Conservation (phyloP, 2,888 invertebrate genomes). For the Tinea semifulvella region DNA sequence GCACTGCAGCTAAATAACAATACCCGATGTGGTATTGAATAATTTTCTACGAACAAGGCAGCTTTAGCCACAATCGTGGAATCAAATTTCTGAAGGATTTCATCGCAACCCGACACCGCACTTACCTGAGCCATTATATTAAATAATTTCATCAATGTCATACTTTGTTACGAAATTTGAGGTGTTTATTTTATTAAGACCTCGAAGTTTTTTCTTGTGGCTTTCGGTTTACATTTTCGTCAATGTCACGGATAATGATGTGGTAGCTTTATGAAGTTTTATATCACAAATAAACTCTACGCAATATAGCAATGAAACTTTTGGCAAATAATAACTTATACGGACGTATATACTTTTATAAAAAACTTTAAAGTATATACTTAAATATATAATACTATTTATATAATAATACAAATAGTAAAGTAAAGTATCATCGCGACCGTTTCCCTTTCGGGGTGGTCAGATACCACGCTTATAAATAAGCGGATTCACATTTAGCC, state of each 20-base stretch:
- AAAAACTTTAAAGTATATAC: too few species aligned
- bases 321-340: too few species aligned
- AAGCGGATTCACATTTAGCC: too few species aligned
- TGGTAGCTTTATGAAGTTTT: too few species aligned
- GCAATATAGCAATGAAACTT: too few species aligned
- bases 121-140: constrained; percentile 18
- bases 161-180: constrained; percentile 1
- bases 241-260: constrained; percentile 6
- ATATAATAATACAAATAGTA: too few species aligned
- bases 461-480: too few species aligned
- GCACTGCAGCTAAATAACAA: background rate
- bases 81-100: constrained; percentile 7
- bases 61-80: background rate
- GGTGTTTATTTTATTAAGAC: constrained; percentile 10
- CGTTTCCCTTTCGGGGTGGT: too few species aligned
- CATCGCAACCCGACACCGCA: constrained; percentile 16
- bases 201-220: background rate
- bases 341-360: too few species aligned
- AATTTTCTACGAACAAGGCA: background rate
- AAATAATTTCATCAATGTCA: constrained; percentile 12
- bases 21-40: background rate
- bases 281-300: too few species aligned
- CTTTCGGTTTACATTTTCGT: background rate
- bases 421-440: too few species aligned
- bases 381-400: too few species aligned